Evolutionary conservation across 2,797 vertebrate species (phyloP), one percentile per base, ranked within the genome.

Genomic region (Acanthurus leucopareius): DNA sequence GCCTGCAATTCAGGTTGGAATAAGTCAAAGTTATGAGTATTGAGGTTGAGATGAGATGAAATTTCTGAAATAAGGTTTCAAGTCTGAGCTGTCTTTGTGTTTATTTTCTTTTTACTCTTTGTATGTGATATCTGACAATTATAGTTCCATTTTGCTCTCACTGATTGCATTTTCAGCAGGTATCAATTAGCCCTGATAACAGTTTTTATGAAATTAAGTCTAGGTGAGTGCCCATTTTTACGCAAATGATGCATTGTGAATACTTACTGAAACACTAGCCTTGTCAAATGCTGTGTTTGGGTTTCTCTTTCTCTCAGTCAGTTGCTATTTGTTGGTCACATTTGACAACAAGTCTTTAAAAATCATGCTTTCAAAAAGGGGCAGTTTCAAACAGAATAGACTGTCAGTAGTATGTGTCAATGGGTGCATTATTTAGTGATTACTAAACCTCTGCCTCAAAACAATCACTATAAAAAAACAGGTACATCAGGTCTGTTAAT

Each of bases 111-210:
- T 25, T 28, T 45, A 11, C 19, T 49, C 2, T 47, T 74, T n/a
- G n/a, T n/a, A n/a, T 2, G 10, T 71, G 51, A 53, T 22, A 52
- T 77, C 84, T 84, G 69, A 77, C 66, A 86, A 82, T 86, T 83
- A 73, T 58, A 67, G 67, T 60, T 62, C 56, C 77, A 66, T 74
- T 90, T 56, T 67, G 74, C 80, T 82, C 67, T 56, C 65, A 77
- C 72, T 88, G 82, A 90, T 89, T 79, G 32, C 78, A 77, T 86
- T 79, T 88, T 58, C 71, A 75, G 83, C 69, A 89, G 80, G 85
- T 89, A 87, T 83, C 87, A 90, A 89, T 92, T 81, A 88, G 59
- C 72, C 75, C 22, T 10, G 25, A 28, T 28, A 28, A 28, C 28
- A 28, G 28, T 28, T 28, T 61, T 76, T 82, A 52, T 71, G 68